phyloP scores from a whole-genome alignment of 2,113 vertebrate genomes.

The Oceanodroma tethys region DNA sequence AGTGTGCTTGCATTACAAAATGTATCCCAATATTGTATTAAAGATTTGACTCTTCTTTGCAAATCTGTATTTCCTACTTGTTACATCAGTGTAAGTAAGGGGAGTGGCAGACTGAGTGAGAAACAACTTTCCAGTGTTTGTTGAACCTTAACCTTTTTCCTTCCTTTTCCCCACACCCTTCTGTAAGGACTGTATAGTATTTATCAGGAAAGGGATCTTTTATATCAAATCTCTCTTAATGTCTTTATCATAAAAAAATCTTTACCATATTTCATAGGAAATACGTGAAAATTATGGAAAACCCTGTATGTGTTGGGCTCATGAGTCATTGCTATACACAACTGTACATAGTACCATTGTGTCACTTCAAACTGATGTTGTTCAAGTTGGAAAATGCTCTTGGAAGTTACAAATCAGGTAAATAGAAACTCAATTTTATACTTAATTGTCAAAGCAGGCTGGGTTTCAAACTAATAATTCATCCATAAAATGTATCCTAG shows the following conservation, averaged over 20 bases:
- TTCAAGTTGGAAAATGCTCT: not conserved
- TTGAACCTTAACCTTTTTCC: not conserved
- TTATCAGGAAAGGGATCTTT: not conserved
- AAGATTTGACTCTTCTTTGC: not conserved
- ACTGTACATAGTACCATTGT: not conserved
- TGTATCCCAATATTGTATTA: not conserved
- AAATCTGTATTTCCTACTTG: not conserved
- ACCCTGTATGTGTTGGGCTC: not conserved
- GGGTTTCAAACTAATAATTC: not conserved
- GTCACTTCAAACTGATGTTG: not conserved
- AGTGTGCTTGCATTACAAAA: not conserved
- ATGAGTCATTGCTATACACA: not conserved
- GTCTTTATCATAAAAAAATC: not conserved
- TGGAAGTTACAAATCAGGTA: not conserved
- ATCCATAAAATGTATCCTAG: not conserved
- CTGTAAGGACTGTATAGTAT: not conserved
- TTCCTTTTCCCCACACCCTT: not conserved
- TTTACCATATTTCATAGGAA: not conserved
- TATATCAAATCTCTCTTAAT: not conserved
- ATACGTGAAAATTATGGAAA: not conserved
- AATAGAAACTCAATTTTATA: not conserved
- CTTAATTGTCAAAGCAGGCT: not conserved
- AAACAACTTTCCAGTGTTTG: not conserved
- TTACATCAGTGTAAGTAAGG: not conserved
- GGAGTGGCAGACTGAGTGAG: not conserved